Base-by-base conservation (phyloP, 2,888 invertebrate genomes). In the Atherix ibis region DNA sequence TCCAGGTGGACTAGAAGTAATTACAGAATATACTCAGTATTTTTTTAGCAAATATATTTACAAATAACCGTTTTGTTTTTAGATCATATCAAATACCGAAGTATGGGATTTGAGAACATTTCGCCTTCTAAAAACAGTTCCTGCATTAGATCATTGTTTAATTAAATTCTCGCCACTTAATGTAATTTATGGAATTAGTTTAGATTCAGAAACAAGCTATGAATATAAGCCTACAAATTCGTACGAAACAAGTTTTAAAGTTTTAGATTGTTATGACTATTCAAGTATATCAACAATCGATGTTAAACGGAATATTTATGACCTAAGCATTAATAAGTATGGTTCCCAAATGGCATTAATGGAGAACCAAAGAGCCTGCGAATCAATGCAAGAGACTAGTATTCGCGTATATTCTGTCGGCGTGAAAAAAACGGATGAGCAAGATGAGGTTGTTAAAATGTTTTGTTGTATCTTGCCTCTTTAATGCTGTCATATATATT, bases 21-120 rank as follows among this genome's bases (percentile, higher is more conserved):
- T 50, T 37, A 17, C 22, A 24, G 5, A 28, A 3, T 17, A n/a
- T n/a, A n/a, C n/a, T n/a, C n/a, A n/a, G n/a, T n/a, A n/a, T n/a
- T n/a, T n/a, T n/a, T 6, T 22, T 25, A 5, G n/a, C 31, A 17
- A 6, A 31, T n/a, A 2, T n/a, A 8, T 5, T 31, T 29, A 10
- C 14, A 29, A 29, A 2, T 10, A 29, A 13, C 17, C 9, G 9
- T 9, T 9, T 15, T 17, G 6, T 15, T 14, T 55, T 0, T 56
- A 79, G 73, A 76, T 94, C 26, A 85, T 98, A 50, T 91, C 95
- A 35, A 97, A 97, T 55, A 89, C 94, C 0, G 95, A 98, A 71
- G 89, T 97, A 34, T 98, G 97, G 97, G 98, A 98, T 57, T 61
- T 97, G 17, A 66, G 97, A 45, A 94, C 92, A 27, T 95, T 89